A percentile compares a stretch with the other conserved stretches of the same genome.
phyloP scores from a whole-genome alignment of 2,888 invertebrate species.

The Gandaritis pyraliata region DNA sequence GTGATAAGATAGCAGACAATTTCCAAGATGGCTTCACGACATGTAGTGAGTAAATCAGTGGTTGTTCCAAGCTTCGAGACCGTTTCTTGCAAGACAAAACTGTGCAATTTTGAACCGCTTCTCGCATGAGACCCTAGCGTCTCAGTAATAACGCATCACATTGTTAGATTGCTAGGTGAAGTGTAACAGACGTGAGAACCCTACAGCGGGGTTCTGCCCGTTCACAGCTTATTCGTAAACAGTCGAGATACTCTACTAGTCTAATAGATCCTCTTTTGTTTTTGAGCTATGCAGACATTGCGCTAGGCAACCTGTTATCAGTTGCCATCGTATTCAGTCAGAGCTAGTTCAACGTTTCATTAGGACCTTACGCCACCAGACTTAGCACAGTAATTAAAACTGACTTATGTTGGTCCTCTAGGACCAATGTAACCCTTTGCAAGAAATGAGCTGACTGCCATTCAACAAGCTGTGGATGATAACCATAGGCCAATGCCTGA shows the following conservation, averaged over 20 bases:
- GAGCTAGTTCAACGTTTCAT: too few relatives aligned
- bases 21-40: neutral
- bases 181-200: conserved; percentile 56
- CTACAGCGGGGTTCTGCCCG: conserved; percentile 14
- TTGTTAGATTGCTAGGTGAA: conserved; percentile 53
- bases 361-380: too few relatives aligned
- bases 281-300: too few relatives aligned
- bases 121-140: conserved; percentile 21
- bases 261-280: too few relatives aligned
- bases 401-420: too few relatives aligned
- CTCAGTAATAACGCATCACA: conserved; percentile 37
- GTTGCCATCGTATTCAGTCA: too few relatives aligned
- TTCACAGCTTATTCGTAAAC: conserved; percentile 17
- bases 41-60: conserved; percentile 7
- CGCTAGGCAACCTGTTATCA: too few relatives aligned
- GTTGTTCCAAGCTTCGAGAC: conserved; percentile 14
- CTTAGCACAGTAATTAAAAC: too few relatives aligned
- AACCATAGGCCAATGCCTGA: conserved; percentile 50
- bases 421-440: neutral
- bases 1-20: neutral
- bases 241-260: conserved; percentile 3
- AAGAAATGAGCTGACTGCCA: conserved; percentile 16
- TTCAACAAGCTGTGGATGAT: conserved; percentile 15
- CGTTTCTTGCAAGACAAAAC: conserved; percentile 14
- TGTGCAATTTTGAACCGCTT: conserved; percentile 32